A percentile compares a stretch with the other conserved stretches of the same genome.
Evolutionary conservation across 2,113 vertebrate genomes (phyloP).

Genomic region (Lepisosteus oculatus): DNA sequence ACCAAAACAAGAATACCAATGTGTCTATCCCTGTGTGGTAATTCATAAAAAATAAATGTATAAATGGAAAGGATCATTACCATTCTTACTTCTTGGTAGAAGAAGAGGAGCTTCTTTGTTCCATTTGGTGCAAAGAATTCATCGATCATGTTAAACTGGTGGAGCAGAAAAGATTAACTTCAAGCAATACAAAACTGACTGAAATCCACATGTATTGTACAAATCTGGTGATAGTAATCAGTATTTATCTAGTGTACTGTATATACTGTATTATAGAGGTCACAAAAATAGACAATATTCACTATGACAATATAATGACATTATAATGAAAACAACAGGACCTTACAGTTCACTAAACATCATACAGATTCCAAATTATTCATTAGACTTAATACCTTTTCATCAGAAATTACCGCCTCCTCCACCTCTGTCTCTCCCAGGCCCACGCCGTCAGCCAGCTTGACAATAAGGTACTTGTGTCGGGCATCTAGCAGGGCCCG

Average conservation of each 20-base stretch:
- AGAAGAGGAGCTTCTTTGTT: constrained; percentile 73
- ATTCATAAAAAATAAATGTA: background rate
- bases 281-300: too few species aligned
- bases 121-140: constrained; percentile 70
- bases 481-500: constrained; percentile 64
- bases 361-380: too few species aligned
- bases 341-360: too few species aligned
- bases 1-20: too few species aligned
- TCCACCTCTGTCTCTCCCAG: constrained; percentile 64
- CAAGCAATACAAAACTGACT: too few species aligned
- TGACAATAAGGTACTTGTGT: constrained; percentile 65
- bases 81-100: constrained; percentile 64
- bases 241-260: too few species aligned
- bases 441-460: constrained; percentile 51
- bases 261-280: too few species aligned
- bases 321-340: too few species aligned
- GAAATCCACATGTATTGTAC: too few species aligned
- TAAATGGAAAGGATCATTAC: constrained; percentile 46
- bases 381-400: constrained; percentile 53
- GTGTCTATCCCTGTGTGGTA: too few species aligned
- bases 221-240: too few species aligned
- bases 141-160: constrained; percentile 66
- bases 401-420: constrained; percentile 66
- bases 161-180: constrained; percentile 10
- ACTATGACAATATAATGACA: too few species aligned